phyloP scores from a whole-genome alignment of 1,140 invertebrate species.

The Ostrea edulis region DNA sequence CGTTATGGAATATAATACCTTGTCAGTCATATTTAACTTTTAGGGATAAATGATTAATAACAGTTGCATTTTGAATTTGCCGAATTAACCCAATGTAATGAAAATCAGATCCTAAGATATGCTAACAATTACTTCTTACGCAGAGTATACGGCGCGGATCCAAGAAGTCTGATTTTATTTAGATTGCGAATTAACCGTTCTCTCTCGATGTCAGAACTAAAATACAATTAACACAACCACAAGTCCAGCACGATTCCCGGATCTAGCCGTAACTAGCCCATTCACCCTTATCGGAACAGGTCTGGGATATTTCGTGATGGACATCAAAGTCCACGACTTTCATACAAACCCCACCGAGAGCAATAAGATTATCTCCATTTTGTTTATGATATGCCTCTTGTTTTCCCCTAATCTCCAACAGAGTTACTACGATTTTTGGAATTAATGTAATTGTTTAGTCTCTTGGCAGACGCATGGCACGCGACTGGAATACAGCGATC shows the following conservation, averaged over 20 bases:
- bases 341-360: neutral
- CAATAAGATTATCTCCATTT: slow-evolving; percentile 2
- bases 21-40: too few species aligned
- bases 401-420: neutral
- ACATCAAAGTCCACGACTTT: neutral
- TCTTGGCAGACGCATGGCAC: neutral
- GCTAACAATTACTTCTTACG: too few species aligned
- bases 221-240: neutral
- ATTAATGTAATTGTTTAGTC: slow-evolving; percentile 14
- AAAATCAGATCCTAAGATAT: too few species aligned
- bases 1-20: too few species aligned
- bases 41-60: too few species aligned
- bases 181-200: too few species aligned
- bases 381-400: slow-evolving; percentile 2
- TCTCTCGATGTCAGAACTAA: neutral
- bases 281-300: neutral
- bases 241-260: neutral
- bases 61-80: too few species aligned
- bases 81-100: too few species aligned
- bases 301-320: neutral
- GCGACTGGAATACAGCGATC: neutral
- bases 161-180: too few species aligned
- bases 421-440: neutral
- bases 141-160: too few species aligned
- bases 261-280: neutral